Evolutionary conservation across 2,888 invertebrate species (phyloP).

Genomic region (Hofmannophila pseudospretella): DNA sequence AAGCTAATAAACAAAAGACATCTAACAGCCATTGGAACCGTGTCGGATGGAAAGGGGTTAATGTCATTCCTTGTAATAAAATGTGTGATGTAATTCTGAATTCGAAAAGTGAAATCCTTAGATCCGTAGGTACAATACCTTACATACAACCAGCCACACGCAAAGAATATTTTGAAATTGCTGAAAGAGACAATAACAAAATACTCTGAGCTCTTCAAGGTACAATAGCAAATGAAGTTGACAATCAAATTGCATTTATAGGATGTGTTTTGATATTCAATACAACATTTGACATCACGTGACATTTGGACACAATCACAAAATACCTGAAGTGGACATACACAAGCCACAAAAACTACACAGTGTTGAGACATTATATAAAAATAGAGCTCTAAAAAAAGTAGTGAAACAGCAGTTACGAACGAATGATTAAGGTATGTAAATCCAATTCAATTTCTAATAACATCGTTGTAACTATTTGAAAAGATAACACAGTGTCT

Average conservation of each 20-base stretch:
- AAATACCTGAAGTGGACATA: neutral
- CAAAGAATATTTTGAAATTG: slow-evolving; percentile 90
- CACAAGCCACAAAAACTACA: neutral
- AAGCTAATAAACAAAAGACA: slow-evolving; percentile 24
- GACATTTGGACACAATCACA: too few species aligned
- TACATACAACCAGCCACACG: slow-evolving; percentile 91
- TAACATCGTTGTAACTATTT: too few species aligned
- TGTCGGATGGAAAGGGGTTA: slow-evolving; percentile 32
- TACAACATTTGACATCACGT: too few species aligned
- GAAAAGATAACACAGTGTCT: neutral
- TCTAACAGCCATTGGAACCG: slow-evolving; percentile 34
- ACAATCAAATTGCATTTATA: too few species aligned
- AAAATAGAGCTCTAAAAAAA: neutral
- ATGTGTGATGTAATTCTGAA: slow-evolving; percentile 62
- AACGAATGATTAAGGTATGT: too few species aligned
- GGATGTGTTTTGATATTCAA: too few species aligned
- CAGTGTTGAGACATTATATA: too few species aligned
- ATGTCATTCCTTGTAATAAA: slow-evolving; percentile 61
- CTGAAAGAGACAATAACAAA: slow-evolving; percentile 82
- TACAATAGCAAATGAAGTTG: slow-evolving; percentile 9
- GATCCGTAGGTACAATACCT: slow-evolving; percentile 80
- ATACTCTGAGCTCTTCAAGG: slow-evolving; percentile 63
- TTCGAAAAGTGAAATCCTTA: slow-evolving; percentile 60
- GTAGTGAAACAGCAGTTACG: too few species aligned
- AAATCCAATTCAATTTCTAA: too few species aligned